Conservation (phyloP, 2,113 vertebrate species). For the Pseudorhombus dupliciocellatus region DNA sequence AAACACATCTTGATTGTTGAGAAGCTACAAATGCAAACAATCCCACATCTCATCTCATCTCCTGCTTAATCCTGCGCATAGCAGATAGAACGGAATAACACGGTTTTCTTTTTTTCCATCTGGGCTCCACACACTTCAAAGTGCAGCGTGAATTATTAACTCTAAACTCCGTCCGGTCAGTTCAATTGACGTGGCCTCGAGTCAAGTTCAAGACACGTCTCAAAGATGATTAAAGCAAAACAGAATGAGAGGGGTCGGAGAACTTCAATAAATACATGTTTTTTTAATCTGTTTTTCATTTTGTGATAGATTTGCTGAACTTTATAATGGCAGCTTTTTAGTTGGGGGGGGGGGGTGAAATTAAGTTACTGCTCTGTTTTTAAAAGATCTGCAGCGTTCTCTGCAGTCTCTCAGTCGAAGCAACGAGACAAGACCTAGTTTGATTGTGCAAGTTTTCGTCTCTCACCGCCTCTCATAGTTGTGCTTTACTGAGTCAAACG, state of each 20-base stretch:
- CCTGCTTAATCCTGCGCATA: not conserved
- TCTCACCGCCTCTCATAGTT: no score
- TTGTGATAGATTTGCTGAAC: no score
- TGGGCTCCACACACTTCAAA: not conserved
- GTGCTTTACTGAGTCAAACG: no score
- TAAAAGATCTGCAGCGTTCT: no score
- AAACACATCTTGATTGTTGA: not conserved
- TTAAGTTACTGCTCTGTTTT: no score
- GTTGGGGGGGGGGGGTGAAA: no score
- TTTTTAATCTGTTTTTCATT: not conserved
- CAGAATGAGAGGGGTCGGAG: not conserved
- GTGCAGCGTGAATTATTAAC: not conserved
- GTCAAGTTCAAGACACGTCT: no score
- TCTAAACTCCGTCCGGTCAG: not conserved
- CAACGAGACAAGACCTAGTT: no score
- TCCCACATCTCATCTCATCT: not conserved
- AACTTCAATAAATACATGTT: not conserved
- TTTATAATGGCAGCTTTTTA: no score
- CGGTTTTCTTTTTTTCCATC: no score
- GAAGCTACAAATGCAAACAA: not conserved
- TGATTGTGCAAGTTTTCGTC: no score
- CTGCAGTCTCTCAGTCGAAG: no score
- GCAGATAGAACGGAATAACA: not conserved
- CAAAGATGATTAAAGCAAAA: not conserved
- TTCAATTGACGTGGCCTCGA: not conserved